Base-by-base conservation (phyloP, 2,888 invertebrate species). In the Nomada ferruginata region DNA sequence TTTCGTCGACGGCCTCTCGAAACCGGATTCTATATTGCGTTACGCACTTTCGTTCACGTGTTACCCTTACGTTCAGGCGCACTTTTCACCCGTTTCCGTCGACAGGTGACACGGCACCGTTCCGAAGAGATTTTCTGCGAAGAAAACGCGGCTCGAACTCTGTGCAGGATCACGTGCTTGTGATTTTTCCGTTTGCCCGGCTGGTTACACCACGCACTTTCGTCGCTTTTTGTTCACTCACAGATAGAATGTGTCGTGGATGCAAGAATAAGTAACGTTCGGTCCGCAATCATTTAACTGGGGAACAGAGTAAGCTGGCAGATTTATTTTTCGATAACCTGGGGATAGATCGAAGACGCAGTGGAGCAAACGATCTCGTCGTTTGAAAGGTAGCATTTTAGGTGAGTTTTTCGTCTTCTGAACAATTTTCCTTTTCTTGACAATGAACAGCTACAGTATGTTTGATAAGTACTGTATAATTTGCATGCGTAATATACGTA, bases 1-100 rank as follows among this genome's bases (percentile, higher is more conserved):
- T 91, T 89, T 82, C 72, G 47, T 64, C 82, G 85, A 83, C 83
- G 84, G 76, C 68, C 53, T 81, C 79, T 55, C 70, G 63, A 88
- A 87, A 88, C 61, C 76, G 69, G 77, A 74, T 69, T 64, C 44
- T 59, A 73, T 66, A 65, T 64, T 59, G 47, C 20, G 36, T 29
- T 42, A 15, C 47, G 11, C 47, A 42, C 29, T 59, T 66, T 61
- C 20, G 44, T 26, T 76, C n/a, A 36, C 42, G 36, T 44, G 11
- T 44, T n/a, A 15, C 53, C 57, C 63, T 42, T 42, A 44, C 44
- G 18, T 15, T 47, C 20, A 11, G 11, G 10, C 26, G 10, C 44
- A 53, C 47, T 20, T 36, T 15, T 10, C 52, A 50, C 42, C n/a
- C 18, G 11, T 42, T 29, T 26, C 72, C 36, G 1, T 29, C 18